Conservation (phyloP, 2,113 vertebrate genomes). For the Lichenostomus cassidix region DNA sequence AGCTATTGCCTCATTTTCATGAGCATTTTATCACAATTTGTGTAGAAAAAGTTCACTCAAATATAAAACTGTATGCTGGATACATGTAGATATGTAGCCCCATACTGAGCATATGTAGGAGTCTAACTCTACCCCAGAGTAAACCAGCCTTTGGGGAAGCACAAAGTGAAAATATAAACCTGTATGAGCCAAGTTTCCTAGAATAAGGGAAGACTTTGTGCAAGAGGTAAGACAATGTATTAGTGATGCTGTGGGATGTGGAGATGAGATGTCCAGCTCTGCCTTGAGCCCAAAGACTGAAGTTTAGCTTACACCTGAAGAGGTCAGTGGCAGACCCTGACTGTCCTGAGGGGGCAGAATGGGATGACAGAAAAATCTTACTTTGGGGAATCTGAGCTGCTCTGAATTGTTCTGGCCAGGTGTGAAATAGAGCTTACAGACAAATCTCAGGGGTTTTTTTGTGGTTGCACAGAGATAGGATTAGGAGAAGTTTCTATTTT, state of each 20-base stretch:
- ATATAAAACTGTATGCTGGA: neutral
- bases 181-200: neutral
- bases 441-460: neutral
- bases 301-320: neutral
- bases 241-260: neutral
- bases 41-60: neutral
- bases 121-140: neutral
- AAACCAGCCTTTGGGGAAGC: neutral
- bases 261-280: neutral
- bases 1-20: neutral
- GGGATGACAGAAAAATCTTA: neutral
- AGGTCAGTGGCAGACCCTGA: neutral
- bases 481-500: neutral
- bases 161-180: too few relatives aligned
- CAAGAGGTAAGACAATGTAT: neutral
- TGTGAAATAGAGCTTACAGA: neutral
- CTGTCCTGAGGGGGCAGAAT: neutral
- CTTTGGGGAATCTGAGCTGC: neutral
- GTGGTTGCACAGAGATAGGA: neutral
- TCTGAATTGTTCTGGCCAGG: neutral
- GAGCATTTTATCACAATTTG: neutral
- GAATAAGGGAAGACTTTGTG: neutral
- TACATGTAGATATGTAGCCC: neutral
- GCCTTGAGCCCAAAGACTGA: neutral
- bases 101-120: neutral